Percentiles rank a stretch among this genome's conserved stretches.
Evolutionary conservation across 2,797 vertebrate species (phyloP).

Genomic region (Knipowitschia caucasica): DNA sequence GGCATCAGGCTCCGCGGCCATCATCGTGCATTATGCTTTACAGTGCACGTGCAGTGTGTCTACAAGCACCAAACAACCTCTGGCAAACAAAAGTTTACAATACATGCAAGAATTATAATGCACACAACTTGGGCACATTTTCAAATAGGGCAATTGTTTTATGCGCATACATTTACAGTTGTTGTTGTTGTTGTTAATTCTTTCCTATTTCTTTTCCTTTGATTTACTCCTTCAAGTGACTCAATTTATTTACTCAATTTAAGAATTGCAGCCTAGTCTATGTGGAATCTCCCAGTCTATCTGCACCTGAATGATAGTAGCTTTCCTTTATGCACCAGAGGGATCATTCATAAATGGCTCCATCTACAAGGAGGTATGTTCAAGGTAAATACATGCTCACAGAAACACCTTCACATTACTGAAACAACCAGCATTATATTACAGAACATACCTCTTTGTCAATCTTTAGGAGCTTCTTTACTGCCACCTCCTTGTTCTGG

Average conservation of each 20-base stretch:
- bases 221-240: not conserved
- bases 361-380: slow-evolving; percentile 58
- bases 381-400: slow-evolving; percentile 62
- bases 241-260: slow-evolving; percentile 1
- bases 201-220: not conserved
- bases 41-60: not conserved
- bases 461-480: slow-evolving; percentile 97
- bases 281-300: slow-evolving; percentile 13
- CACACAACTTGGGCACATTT: too few species aligned
- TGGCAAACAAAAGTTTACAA: too few species aligned
- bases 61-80: not conserved
- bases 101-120: too few species aligned
- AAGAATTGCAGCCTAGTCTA: slow-evolving; percentile 19
- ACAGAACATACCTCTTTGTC: slow-evolving; percentile 93
- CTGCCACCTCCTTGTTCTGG: slow-evolving; percentile 95
- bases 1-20: not conserved
- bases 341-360: slow-evolving; percentile 41
- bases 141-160: not conserved
- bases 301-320: slow-evolving; percentile 29
- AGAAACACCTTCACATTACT: too few species aligned
- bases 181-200: too few species aligned
- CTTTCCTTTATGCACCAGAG: slow-evolving; percentile 37
- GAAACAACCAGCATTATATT: too few species aligned
- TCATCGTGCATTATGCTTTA: not conserved
- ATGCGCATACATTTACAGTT: too few species aligned